phyloP scores from a whole-genome alignment of 2,888 invertebrate species.

The Agapostemon virescens region DNA sequence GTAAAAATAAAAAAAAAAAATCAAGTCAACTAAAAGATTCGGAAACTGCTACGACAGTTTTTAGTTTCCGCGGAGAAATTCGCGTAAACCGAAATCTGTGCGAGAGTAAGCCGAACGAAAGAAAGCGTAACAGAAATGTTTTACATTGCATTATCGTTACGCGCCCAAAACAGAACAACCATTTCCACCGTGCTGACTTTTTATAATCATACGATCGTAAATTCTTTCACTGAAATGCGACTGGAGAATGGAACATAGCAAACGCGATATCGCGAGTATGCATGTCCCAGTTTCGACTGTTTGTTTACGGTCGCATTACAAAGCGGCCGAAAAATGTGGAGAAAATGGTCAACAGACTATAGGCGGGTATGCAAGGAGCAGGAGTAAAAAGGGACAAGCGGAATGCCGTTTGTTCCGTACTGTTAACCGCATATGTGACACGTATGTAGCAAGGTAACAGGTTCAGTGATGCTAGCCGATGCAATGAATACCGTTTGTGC shows the following conservation, averaged over 20 bases:
- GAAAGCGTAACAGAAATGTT: neutral
- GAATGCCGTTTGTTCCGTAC: constrained; percentile 56
- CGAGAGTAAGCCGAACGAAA: neutral
- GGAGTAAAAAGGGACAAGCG: constrained; percentile 3
- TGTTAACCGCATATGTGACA: constrained; percentile 56
- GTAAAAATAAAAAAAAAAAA: no score
- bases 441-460: constrained; percentile 43
- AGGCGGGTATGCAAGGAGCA: neutral
- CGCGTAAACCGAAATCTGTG: neutral
- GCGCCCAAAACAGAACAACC: neutral
- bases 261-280: neutral
- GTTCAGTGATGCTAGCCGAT: constrained; percentile 58
- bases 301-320: constrained; percentile 19
- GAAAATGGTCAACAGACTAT: constrained; percentile 4
- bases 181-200: neutral
- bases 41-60: neutral
- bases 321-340: neutral
- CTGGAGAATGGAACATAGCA: neutral
- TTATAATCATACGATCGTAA: neutral
- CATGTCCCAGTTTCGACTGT: constrained; percentile 22
- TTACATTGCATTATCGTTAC: constrained; percentile 2
- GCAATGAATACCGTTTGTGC: constrained; percentile 56
- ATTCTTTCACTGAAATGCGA: neutral
- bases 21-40: neutral
- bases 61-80: neutral